phyloP scores from a whole-genome alignment of 2,797 vertebrate genomes.

The Lycodopsis pacificus region DNA sequence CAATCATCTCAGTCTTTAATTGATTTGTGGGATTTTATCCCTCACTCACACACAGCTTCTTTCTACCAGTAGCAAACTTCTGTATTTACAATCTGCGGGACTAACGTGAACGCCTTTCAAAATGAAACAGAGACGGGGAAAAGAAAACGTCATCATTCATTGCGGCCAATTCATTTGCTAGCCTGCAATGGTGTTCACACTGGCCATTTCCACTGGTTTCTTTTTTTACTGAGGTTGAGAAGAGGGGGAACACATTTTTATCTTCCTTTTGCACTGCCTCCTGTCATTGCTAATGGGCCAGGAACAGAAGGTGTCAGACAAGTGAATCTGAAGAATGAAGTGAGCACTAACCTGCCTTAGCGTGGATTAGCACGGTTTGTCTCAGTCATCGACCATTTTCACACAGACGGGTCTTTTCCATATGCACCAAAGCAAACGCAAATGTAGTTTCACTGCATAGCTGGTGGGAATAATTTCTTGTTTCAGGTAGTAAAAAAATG shows the following conservation, averaged over 20 bases:
- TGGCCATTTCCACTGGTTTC: conserved; percentile 45
- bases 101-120: conserved; percentile 63
- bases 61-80: conserved; percentile 43
- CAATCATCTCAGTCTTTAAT: conserved; percentile 58
- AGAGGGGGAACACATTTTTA: conserved; percentile 54
- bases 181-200: conserved; percentile 53
- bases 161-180: conserved; percentile 62
- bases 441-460: conserved; percentile 56
- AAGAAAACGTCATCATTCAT: conserved; percentile 66
- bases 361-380: conserved; percentile 71
- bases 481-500: conserved; percentile 53
- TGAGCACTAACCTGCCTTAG: conserved; percentile 60
- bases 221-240: conserved; percentile 39
- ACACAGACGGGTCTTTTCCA: conserved; percentile 57
- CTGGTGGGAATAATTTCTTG: conserved; percentile 61
- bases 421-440: conserved; percentile 58
- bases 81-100: conserved; percentile 70
- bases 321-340: conserved; percentile 64
- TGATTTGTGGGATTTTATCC: conserved; percentile 50
- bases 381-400: conserved; percentile 67
- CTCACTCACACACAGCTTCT: conserved; percentile 34
- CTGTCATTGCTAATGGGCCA: conserved; percentile 66
- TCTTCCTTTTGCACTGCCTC: conserved; percentile 57
- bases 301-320: conserved; percentile 72
- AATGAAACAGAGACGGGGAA: conserved; percentile 40